These are phyloP conservation scores for Lasiurus borealis DNA, from an alignment of 2,113 vertebrate genomes.

Conservation along the genomic window DNA sequence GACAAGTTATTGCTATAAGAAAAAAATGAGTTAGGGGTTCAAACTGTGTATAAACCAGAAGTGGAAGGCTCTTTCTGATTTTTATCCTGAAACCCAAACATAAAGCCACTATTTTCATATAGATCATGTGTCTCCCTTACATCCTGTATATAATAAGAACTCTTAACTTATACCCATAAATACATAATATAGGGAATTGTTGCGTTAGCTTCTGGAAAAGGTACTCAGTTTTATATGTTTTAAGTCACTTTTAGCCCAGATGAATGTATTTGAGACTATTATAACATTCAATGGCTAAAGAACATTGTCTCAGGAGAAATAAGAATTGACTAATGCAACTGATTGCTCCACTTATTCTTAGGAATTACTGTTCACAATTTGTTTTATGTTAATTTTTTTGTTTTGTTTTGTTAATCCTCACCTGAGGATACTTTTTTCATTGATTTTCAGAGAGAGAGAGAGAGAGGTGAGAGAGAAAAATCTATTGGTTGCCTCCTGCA, in stretches of 20 bases:
- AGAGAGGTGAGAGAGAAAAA: too few relatives aligned
- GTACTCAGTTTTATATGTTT: neutral
- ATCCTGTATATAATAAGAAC: constrained; percentile 31
- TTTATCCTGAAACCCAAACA: neutral
- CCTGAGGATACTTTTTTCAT: too few relatives aligned
- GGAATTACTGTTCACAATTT: neutral
- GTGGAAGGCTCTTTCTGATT: constrained; percentile 20
- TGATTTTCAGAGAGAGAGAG: too few relatives aligned
- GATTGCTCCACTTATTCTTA: neutral
- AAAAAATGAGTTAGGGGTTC: constrained; percentile 27
- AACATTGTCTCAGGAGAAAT: neutral
- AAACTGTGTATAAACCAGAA: neutral
- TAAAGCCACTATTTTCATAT: neutral
- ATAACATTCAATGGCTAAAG: neutral
- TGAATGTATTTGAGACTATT: neutral
- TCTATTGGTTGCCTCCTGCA: too few relatives aligned
- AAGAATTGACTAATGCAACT: neutral
- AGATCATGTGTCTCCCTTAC: neutral
- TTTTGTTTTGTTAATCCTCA: too few relatives aligned
- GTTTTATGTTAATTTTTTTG: too few relatives aligned
- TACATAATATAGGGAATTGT: neutral
- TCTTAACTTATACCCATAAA: neutral
- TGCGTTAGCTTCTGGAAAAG: neutral
- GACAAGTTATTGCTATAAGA: constrained; percentile 13
- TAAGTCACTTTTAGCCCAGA: neutral